phyloP scores from a whole-genome alignment of 2,797 vertebrate species.

The Manis pentadactyla region DNA sequence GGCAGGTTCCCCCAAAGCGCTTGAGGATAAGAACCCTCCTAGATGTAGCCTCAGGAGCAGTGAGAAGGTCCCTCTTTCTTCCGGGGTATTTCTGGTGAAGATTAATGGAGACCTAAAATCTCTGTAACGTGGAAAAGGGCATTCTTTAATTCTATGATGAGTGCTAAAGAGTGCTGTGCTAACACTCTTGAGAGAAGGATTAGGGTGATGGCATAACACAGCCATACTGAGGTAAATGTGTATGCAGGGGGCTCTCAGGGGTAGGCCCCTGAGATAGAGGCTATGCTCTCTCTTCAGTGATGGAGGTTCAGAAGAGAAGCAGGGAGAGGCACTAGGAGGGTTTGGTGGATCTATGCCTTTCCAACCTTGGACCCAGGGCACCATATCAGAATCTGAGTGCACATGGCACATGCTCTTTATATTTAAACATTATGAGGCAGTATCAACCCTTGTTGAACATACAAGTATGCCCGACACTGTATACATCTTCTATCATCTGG shows the following conservation, averaged over 20 bases:
- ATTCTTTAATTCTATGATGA: conserved; percentile 12
- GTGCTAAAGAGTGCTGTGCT: background rate
- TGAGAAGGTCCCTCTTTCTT: background rate
- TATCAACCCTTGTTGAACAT: no score
- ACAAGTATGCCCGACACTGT: no score
- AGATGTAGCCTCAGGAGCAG: background rate
- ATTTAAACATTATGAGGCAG: no score
- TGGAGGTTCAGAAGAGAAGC: no score
- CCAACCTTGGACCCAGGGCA: no score
- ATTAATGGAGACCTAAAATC: background rate
- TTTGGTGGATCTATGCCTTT: no score
- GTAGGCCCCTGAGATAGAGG: background rate
- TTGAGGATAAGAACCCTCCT: conserved; percentile 8
- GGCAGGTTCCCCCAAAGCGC: conserved; percentile 10
- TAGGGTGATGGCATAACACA: background rate
- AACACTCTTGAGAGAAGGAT: background rate
- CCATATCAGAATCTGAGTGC: no score
- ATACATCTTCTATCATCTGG: no score
- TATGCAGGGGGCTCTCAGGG: background rate
- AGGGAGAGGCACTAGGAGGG: no score
- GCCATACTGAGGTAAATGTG: background rate
- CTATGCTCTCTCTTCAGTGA: no score
- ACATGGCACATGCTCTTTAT: no score
- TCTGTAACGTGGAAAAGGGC: conserved; percentile 14
- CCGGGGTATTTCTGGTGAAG: conserved; percentile 11